Percentiles rank a stretch among this genome's conserved stretches.
Conservation (phyloP, 2,888 invertebrate genomes). For the Drosophila emarginata region DNA sequence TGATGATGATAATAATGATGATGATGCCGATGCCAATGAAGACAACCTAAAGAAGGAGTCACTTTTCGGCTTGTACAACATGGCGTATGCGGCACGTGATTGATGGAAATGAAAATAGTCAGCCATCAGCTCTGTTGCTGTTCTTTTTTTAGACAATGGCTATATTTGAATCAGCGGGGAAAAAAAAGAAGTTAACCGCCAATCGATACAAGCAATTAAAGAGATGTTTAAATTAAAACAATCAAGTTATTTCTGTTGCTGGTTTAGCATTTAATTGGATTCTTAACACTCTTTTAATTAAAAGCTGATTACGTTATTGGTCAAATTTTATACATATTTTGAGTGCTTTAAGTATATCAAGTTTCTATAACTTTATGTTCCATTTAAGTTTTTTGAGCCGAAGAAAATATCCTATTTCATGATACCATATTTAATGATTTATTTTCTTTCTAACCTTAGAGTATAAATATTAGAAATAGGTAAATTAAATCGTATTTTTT, state of each 20-base stretch:
- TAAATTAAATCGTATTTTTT: too few species aligned
- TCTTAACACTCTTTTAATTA: too few species aligned
- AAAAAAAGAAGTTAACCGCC: background rate
- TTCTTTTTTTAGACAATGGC: background rate
- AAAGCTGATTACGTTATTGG: too few species aligned
- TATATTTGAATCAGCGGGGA: background rate
- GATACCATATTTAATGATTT: too few species aligned
- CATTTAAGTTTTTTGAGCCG: too few species aligned
- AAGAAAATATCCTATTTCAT: too few species aligned
- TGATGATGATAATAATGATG: background rate
- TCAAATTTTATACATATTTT: too few species aligned
- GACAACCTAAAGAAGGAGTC: background rate
- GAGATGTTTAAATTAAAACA: background rate
- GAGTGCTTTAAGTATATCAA: too few species aligned
- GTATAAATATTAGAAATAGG: too few species aligned
- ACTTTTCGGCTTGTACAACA: conserved; percentile 19
- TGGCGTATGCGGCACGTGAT: conserved; percentile 56
- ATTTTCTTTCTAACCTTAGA: too few species aligned
- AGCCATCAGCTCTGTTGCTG: background rate
- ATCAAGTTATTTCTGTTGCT: background rate
- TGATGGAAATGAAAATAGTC: conserved; percentile 44
- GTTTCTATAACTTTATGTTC: too few species aligned
- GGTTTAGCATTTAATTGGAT: background rate
- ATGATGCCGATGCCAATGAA: background rate
- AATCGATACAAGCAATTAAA: background rate